These are phyloP conservation scores for Sinocyclocheilus anshuiensis DNA, from an alignment of 2,113 vertebrate genomes.

Conservation along the genomic window DNA sequence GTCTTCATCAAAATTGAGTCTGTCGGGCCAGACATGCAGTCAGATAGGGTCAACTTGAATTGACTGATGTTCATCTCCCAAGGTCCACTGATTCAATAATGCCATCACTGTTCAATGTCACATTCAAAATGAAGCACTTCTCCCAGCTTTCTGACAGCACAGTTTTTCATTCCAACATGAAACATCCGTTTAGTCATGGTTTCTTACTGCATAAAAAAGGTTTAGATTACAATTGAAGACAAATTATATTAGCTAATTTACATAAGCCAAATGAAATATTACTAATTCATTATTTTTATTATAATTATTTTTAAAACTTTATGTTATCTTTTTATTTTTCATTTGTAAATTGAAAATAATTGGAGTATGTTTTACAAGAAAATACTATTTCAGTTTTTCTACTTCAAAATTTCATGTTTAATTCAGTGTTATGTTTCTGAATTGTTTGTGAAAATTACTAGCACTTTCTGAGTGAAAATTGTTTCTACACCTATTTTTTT, in stretches of 20 bases:
- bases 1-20: slow-evolving; percentile 19
- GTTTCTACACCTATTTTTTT: too few species aligned
- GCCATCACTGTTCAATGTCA: slow-evolving; percentile 32
- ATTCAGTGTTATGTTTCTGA: too few species aligned
- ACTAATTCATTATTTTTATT: not conserved
- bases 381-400: too few species aligned
- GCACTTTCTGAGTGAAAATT: too few species aligned
- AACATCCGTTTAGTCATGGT: not conserved
- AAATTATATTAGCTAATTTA: not conserved
- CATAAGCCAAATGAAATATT: not conserved
- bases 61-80: not conserved
- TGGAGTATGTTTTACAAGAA: too few species aligned
- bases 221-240: not conserved
- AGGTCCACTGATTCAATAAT: slow-evolving; percentile 27
- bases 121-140: not conserved
- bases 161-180: slow-evolving; percentile 10
- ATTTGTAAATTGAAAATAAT: too few species aligned
- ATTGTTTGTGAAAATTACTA: too few species aligned
- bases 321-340: not conserved
- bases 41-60: slow-evolving; percentile 29
- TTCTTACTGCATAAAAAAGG: not conserved
- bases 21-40: slow-evolving; percentile 23
- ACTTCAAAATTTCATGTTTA: too few species aligned
- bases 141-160: not conserved
- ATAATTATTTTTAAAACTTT: too few species aligned